These are phyloP conservation scores for Diarsia rubi DNA, from an alignment of 2,888 invertebrate genomes.

Conservation along the genomic window DNA sequence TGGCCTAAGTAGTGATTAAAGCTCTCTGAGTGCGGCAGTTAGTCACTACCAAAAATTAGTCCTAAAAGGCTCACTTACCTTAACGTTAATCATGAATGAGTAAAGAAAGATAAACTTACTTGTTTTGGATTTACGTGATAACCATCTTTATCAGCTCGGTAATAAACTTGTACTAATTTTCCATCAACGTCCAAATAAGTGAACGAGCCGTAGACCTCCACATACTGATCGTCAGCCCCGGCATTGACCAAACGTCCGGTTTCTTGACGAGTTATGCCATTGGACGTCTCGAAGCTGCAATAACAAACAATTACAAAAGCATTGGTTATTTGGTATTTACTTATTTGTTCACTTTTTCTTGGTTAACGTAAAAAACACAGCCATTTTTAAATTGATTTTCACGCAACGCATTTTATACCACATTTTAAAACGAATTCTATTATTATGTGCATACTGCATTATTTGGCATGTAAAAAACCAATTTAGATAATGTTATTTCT, in stretches of 20 bases:
- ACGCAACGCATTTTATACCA: not conserved
- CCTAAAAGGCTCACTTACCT: not conserved
- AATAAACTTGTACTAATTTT: constrained; percentile 57
- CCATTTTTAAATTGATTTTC: not conserved
- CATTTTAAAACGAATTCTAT: not conserved
- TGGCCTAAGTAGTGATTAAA: no score
- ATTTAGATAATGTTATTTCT: no score
- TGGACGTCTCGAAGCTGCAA: constrained; percentile 92
- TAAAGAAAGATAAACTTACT: constrained; percentile 16
- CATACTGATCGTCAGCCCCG: constrained; percentile 69
- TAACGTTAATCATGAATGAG: not conserved
- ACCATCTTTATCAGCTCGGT: constrained; percentile 62
- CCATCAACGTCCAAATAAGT: constrained; percentile 73
- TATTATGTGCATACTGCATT: not conserved
- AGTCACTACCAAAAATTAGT: no score
- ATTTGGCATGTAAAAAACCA: not conserved
- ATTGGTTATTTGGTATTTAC: not conserved
- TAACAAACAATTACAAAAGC: constrained; percentile 9
- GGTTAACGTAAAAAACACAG: not conserved
- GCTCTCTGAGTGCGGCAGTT: no score
- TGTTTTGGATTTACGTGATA: not conserved
- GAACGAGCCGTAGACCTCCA: constrained; percentile 72
- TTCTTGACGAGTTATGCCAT: constrained; percentile 92
- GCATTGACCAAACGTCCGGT: constrained; percentile 87
- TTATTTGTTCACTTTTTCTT: not conserved